phyloP scores from a whole-genome alignment of 1,140 invertebrate species.

The Littorina saxatilis region DNA sequence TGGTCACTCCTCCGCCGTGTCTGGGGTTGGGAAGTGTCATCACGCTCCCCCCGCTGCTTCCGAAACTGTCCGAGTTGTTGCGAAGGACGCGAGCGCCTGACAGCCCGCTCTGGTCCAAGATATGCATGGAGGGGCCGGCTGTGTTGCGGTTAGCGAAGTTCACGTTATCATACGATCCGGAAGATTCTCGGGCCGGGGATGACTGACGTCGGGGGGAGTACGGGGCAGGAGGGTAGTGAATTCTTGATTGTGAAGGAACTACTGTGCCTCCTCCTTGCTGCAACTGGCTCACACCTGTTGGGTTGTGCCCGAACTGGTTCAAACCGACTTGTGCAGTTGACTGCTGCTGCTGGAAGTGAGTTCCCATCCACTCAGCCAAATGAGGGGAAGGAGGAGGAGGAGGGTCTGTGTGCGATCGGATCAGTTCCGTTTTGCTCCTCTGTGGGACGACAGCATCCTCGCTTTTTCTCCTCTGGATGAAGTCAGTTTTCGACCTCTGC shows the following conservation, averaged over 20 bases:
- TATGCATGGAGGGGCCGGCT: slow-evolving; percentile 16
- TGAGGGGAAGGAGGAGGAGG: not conserved
- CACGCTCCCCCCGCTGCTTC: not conserved
- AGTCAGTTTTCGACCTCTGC: not conserved
- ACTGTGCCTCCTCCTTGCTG: too few relatives aligned
- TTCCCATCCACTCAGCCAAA: slow-evolving; percentile 1
- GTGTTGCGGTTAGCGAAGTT: not conserved
- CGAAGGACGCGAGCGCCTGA: slow-evolving; percentile 10
- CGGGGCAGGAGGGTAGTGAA: slow-evolving; percentile 5
- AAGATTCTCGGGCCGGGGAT: not conserved
- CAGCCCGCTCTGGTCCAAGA: slow-evolving; percentile 23
- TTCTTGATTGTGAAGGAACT: not conserved
- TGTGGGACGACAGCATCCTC: not conserved
- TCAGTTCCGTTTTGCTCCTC: not conserved
- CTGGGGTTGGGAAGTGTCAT: not conserved
- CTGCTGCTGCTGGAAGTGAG: slow-evolving; percentile 4
- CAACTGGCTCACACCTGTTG: not conserved
- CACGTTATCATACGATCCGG: slow-evolving; percentile 5
- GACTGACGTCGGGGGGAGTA: not conserved
- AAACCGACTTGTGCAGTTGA: not conserved
- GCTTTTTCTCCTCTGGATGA: slow-evolving; percentile 2
- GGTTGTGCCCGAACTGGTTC: not conserved
- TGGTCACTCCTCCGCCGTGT: not conserved
- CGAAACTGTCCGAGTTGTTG: not conserved
- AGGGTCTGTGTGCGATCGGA: not conserved